Conservation (phyloP, 2,797 vertebrate species). For the Limosa lapponica region DNA sequence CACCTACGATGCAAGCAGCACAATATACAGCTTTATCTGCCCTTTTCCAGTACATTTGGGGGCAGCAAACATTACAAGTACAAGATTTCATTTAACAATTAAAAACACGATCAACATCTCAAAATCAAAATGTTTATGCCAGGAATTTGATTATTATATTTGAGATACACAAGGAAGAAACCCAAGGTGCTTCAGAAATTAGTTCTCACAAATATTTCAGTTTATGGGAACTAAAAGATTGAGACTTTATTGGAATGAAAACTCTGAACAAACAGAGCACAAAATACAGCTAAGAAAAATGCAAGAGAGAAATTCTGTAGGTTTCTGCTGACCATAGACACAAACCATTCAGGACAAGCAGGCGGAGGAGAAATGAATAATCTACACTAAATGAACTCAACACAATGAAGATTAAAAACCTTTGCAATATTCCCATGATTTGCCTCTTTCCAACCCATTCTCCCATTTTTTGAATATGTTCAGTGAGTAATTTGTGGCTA, state of each 20-base stretch:
- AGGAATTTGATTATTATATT: not conserved
- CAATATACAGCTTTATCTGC: not conserved
- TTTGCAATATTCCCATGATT: not conserved
- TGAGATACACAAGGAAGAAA: not conserved
- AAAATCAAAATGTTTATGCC: not conserved
- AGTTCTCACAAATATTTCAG: not conserved
- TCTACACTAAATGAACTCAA: not conserved
- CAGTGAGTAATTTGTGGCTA: not conserved
- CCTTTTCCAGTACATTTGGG: not conserved
- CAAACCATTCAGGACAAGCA: not conserved
- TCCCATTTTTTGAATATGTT: not conserved
- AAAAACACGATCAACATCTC: not conserved
- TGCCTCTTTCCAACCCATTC: not conserved
- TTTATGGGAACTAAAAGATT: not conserved
- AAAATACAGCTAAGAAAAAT: not conserved
- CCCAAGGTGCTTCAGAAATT: not conserved
- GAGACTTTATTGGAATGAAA: not conserved
- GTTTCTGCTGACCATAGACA: not conserved
- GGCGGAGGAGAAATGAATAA: not conserved
- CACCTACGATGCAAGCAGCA: fast-evolving
- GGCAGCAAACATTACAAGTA: not conserved
- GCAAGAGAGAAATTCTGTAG: not conserved
- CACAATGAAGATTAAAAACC: not conserved
- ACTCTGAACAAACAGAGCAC: not conserved
- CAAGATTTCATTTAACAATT: not conserved